phyloP scores from a whole-genome alignment of 2,797 vertebrate genomes.

The Trachurus trachurus region DNA sequence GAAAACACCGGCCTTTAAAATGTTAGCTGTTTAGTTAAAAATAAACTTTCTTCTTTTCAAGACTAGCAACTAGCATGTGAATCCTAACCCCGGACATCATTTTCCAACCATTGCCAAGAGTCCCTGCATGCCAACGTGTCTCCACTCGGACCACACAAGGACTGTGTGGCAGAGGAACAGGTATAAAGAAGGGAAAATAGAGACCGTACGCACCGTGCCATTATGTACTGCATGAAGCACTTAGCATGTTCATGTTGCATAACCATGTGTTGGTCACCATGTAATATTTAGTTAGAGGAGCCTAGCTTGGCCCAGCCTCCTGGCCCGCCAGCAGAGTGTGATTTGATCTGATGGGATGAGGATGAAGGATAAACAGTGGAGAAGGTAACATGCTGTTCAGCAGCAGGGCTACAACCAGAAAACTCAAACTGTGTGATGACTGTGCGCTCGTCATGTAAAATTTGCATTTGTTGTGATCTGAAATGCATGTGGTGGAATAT shows the following conservation, averaged over 20 bases:
- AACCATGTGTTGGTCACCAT: conserved; percentile 58
- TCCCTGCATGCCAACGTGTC: background rate
- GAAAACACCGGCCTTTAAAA: background rate
- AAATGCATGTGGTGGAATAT: background rate
- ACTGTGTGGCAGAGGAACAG: background rate
- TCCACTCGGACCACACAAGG: background rate
- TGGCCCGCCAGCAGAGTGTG: background rate
- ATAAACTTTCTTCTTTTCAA: background rate
- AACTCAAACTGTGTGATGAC: background rate
- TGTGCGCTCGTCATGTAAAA: too few relatives aligned
- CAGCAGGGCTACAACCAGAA: background rate
- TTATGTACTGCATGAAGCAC: conserved; percentile 39
- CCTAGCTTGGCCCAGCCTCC: background rate
- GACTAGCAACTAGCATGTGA: background rate
- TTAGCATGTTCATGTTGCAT: conserved; percentile 60
- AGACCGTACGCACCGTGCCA: conserved; percentile 1
- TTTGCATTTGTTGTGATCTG: background rate
- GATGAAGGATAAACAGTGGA: conserved; percentile 1
- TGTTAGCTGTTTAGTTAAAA: background rate
- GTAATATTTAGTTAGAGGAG: conserved; percentile 59
- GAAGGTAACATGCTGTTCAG: conserved; percentile 1
- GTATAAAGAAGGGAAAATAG: conserved; percentile 1
- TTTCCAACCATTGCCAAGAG: conserved; percentile 2
- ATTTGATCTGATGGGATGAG: conserved; percentile 15
- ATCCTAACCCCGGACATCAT: background rate